Evolutionary conservation across 2,888 invertebrate species (phyloP), one percentile per base, ranked within the genome.

Genomic region (Neria commutata): DNA sequence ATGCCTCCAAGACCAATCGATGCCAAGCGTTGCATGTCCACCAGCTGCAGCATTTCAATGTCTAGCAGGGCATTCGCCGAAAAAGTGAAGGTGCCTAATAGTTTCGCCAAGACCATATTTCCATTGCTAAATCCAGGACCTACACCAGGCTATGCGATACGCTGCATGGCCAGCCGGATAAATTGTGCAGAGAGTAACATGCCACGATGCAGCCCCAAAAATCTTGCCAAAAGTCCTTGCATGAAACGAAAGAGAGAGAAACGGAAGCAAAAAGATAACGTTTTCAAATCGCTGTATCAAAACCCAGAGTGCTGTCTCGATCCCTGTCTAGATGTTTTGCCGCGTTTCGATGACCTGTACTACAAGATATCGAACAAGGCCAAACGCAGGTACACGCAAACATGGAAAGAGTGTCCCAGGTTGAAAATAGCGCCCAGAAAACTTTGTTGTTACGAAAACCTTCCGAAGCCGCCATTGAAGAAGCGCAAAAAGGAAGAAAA

Each of bases 381-480:
- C 0, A 61, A 54, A n/a, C 42, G 59, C 0, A 34, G 29, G 16
- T 60, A 60, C 24, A 60, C 58, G 45, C 64, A 62, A 19, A 64
- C 64, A 1, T 64, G 62, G 62, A 40, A 60, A 1, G 26, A 40
- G 19, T 64, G 64, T 24, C 56, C 62, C 0, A 14, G 33, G 25
- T 50, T 51, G 5, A 3, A 16, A 3, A 47, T 56, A 6, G 52
- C 50, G 14, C 46, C 34, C 6, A 5, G 29, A 5, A 11, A 8
- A 29, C 6, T 29, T 29, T 29, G 29, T 11, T 11, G 6, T 8
- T 11, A 8, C 29, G 29, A 29, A 29, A 11, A 11, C 29, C 11
- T 29, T 8, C 5, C 5, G 29, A 5, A 5, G 29, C 29, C 29
- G 29, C 29, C 29, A 5, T 29, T 8, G 6, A 29, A 29, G 29